phyloP scores from a whole-genome alignment of 2,888 invertebrate genomes.

The Deilephila porcellus region DNA sequence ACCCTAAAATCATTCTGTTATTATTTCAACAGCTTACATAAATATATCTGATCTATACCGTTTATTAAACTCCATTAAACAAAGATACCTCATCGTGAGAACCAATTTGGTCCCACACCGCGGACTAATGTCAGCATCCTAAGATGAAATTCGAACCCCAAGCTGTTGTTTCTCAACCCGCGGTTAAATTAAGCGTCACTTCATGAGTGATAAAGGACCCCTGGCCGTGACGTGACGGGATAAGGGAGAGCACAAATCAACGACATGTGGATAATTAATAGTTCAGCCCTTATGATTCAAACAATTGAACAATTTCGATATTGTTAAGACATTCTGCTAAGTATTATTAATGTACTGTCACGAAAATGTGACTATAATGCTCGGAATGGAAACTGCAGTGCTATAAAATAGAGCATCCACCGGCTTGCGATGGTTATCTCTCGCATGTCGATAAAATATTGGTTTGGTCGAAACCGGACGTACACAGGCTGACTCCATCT shows the following conservation, averaged over 20 bases:
- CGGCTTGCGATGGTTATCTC: too few species aligned
- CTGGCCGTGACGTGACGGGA: slow-evolving; percentile 3
- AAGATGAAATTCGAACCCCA: not conserved
- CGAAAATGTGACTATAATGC: too few species aligned
- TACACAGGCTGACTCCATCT: too few species aligned
- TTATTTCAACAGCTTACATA: too few species aligned
- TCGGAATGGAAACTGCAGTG: too few species aligned
- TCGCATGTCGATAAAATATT: too few species aligned
- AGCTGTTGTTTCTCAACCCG: not conserved
- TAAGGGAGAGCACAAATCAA: not conserved
- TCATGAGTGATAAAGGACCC: not conserved
- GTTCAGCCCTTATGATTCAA: not conserved
- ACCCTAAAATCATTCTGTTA: too few species aligned
- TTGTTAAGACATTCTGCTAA: not conserved
- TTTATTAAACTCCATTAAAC: not conserved
- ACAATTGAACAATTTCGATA: not conserved
- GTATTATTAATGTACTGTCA: not conserved
- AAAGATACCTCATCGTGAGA: not conserved
- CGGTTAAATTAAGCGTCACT: not conserved
- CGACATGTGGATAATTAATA: not conserved
- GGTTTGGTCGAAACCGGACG: too few species aligned
- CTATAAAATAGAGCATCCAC: too few species aligned
- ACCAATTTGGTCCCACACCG: not conserved
- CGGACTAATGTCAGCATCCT: not conserved
- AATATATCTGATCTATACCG: too few species aligned